These are phyloP conservation scores for Dryobotodes eremita DNA, from an alignment of 2,888 invertebrate species.

Conservation along the genomic window DNA sequence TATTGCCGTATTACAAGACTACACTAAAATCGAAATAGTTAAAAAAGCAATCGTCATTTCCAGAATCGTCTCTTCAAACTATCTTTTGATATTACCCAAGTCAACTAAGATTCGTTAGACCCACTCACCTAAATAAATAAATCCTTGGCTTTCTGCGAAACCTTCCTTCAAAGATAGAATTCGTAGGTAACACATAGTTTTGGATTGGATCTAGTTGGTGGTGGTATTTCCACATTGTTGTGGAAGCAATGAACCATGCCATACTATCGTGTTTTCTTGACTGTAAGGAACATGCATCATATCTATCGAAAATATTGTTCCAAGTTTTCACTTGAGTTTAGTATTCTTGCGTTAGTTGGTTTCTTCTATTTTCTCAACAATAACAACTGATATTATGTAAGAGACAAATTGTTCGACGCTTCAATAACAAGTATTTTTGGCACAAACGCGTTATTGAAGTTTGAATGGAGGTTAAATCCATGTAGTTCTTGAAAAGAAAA, in stretches of 20 bases:
- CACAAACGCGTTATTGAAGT: slow-evolving; percentile 6
- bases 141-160: slow-evolving; percentile 33
- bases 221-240: slow-evolving; percentile 35
- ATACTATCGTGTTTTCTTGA: slow-evolving; percentile 54
- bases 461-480: background rate
- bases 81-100: slow-evolving; percentile 36
- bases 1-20: background rate
- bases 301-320: slow-evolving; percentile 46
- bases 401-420: slow-evolving; percentile 6
- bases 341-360: slow-evolving; percentile 25
- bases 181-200: slow-evolving; percentile 10
- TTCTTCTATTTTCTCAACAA: slow-evolving; percentile 29
- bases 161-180: slow-evolving; percentile 6
- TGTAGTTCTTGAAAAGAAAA: background rate
- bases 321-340: slow-evolving; percentile 46
- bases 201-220: slow-evolving; percentile 21
- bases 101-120: slow-evolving; percentile 33
- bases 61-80: slow-evolving; percentile 15
- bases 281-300: slow-evolving; percentile 40
- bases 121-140: slow-evolving; percentile 49
- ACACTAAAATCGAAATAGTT: background rate
- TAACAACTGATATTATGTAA: slow-evolving; percentile 24
- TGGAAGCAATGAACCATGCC: slow-evolving; percentile 49
- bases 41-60: slow-evolving; percentile 18
- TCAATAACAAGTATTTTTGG: slow-evolving; percentile 26